Evolutionary conservation across 2,113 vertebrate genomes (phyloP).

Genomic region (Fregata magnificens): DNA sequence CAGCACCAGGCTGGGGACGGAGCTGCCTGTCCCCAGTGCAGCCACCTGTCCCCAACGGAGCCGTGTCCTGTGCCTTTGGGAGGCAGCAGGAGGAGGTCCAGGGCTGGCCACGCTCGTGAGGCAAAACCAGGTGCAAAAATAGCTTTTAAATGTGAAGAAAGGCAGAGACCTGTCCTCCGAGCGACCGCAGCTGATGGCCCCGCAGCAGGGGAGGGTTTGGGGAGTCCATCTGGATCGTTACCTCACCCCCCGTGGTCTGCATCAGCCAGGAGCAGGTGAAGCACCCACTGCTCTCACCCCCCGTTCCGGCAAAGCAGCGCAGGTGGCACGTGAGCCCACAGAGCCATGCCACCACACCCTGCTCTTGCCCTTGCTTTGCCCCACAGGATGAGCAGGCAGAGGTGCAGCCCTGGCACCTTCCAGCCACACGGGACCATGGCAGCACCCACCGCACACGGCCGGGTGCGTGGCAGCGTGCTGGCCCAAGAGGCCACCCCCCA

Average conservation of each 20-base stretch:
- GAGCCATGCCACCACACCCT: neutral
- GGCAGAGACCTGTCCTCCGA: neutral
- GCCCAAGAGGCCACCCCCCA: fast-evolving
- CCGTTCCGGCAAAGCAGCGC: neutral
- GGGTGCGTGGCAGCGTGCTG: fast-evolving
- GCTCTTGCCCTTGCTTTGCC: neutral
- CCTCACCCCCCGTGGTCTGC: neutral
- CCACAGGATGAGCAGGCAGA: fast-evolving
- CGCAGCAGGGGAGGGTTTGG: fast-evolving
- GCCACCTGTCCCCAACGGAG: fast-evolving
- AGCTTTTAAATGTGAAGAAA: neutral
- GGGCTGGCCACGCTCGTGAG: neutral
- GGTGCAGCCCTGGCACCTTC: neutral
- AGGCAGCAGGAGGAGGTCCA: neutral
- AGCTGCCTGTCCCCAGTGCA: fast-evolving
- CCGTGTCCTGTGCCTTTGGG: fast-evolving
- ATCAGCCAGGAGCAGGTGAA: neutral
- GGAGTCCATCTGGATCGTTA: neutral
- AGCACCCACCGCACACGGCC: fast-evolving
- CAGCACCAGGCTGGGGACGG: neutral
- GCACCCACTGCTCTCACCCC: neutral
- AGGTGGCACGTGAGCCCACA: neutral
- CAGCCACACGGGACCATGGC: neutral
- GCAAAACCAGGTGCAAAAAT: neutral
- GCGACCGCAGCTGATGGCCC: fast-evolving